These are phyloP conservation scores for Agapostemon virescens DNA, from an alignment of 2,888 invertebrate species.

Conservation along the genomic window DNA sequence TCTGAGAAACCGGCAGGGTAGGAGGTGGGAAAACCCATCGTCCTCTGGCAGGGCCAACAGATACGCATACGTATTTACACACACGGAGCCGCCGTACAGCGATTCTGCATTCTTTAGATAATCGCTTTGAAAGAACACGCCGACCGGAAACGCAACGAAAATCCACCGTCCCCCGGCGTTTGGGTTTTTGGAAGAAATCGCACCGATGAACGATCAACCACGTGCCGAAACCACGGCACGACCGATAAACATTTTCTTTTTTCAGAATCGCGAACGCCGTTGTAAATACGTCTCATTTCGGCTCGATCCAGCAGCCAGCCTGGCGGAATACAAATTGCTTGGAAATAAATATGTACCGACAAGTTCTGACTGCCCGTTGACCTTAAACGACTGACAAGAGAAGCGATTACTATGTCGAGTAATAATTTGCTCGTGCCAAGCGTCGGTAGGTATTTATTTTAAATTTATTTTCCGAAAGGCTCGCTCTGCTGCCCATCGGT, in stretches of 20 bases:
- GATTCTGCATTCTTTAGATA: slow-evolving; percentile 51
- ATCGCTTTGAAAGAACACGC: slow-evolving; percentile 39
- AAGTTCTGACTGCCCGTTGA: neutral
- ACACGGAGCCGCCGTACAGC: slow-evolving; percentile 33
- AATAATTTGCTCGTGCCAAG: neutral
- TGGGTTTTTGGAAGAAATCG: neutral
- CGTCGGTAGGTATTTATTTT: no score
- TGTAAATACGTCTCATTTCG: neutral
- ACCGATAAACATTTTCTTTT: neutral
- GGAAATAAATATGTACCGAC: neutral
- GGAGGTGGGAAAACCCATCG: slow-evolving; percentile 71
- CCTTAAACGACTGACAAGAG: no score
- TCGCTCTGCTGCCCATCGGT: no score
- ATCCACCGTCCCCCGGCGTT: neutral
- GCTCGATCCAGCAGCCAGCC: no score
- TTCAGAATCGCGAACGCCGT: neutral
- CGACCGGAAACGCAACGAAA: slow-evolving; percentile 17
- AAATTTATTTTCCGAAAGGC: no score
- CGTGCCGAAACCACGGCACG: neutral
- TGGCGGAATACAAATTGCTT: neutral
- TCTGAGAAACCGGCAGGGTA: slow-evolving; percentile 42
- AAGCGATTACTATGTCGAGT: neutral
- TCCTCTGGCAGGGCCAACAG: slow-evolving; percentile 62
- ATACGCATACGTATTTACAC: slow-evolving; percentile 35
- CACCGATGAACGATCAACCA: neutral